phyloP scores from a whole-genome alignment of 2,888 invertebrate genomes.

The Drosophila mimica region DNA sequence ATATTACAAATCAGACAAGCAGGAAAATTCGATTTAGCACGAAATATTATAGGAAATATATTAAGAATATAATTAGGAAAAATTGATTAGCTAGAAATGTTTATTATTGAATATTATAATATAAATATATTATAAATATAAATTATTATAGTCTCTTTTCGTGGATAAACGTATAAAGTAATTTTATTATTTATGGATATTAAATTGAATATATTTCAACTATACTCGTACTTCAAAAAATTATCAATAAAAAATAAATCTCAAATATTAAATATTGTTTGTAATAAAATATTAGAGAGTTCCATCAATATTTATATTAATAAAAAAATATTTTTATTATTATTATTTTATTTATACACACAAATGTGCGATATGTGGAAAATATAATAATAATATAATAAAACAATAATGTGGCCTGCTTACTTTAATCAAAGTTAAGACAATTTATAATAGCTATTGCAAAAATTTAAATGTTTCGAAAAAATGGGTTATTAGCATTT shows the following conservation, averaged over 20 bases:
- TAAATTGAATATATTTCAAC: not conserved
- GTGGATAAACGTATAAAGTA: not conserved
- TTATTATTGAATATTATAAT: not conserved
- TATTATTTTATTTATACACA: not conserved
- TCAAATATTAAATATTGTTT: not conserved
- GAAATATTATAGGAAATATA: not conserved
- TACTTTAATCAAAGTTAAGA: not conserved
- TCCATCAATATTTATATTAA: not conserved
- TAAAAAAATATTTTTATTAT: not conserved
- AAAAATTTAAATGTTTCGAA: not conserved
- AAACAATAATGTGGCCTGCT: not conserved
- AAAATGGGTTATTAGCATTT: not conserved
- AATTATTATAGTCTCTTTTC: not conserved
- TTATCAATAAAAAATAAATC: not conserved
- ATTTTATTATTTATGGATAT: not conserved
- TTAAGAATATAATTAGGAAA: too few species aligned
- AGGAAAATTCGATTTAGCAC: not conserved
- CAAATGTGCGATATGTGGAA: not conserved
- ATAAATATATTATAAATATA: too few species aligned
- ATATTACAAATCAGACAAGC: not conserved
- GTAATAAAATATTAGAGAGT: not conserved
- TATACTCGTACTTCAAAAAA: not conserved
- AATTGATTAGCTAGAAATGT: not conserved
- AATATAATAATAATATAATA: not conserved
- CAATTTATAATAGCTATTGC: not conserved